Evolutionary conservation across 37 sponge, comb jelly and placozoan genomes (phyloP), one percentile per base, ranked within the genome.

Genomic region (Ianthella basta): DNA sequence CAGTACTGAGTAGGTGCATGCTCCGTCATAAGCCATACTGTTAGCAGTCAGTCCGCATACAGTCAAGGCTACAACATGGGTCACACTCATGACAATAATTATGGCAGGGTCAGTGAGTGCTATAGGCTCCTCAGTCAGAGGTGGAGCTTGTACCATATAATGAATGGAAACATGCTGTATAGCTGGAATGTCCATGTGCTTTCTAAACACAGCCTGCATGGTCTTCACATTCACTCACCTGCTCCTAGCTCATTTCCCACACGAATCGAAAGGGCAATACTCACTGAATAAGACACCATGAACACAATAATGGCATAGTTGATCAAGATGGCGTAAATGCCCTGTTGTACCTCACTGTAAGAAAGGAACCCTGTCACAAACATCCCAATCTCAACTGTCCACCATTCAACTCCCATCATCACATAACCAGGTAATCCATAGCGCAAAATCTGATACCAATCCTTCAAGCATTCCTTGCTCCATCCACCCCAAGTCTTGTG

Each of bases 211-310:
- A 44, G 6, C 8, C n/a, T n/a, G n/a, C n/a, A n/a, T n/a, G n/a
- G n/a, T n/a, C n/a, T 44, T 44, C 6, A 44, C 50, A 44, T 8
- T 44, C 8, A 10, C 78, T 53, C 54, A 75, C 78, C 78, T 60
- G 92, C 88, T 56, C 92, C 92, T 6, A 91, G 85, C 54, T 82
- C 83, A 66, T 91, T 91, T 4, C 92, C 92, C 5, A 91, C 86
- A 25, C 92, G 50, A 10, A 91, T 74, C 30, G 86, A 34, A 0
- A 39, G 83, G 21, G 92, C 78, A 0, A 91, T 60, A 18, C 63
- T 37, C 8, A 85, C 37, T 15, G 60, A 37, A 85, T 50, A 34
- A 23, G 82, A 40, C 29, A 93, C 90, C 90, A 89, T 87, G 59
- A 74, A 93, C 16, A 37, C n/a, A 10, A 89, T 18, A 4, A 33